Percentiles rank a stretch among this genome's conserved stretches.
phyloP scores from a whole-genome alignment of 1,140 invertebrate genomes.

The Pissodes strobi region DNA sequence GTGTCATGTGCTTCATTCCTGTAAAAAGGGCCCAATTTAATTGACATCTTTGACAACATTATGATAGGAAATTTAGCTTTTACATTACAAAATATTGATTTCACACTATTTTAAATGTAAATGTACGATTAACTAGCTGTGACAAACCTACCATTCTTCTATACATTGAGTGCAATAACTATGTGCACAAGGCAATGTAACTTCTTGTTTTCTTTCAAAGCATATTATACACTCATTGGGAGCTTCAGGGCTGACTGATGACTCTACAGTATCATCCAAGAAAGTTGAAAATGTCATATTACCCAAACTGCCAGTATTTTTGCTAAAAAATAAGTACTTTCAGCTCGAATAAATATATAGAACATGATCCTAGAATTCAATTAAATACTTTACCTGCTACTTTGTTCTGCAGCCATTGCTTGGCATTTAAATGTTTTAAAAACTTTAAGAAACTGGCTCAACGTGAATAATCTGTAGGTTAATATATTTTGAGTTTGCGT shows the following conservation, averaged over 20 bases:
- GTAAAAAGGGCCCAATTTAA: conserved; percentile 42
- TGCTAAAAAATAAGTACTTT: too few relatives aligned
- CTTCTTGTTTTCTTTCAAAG: conserved; percentile 68
- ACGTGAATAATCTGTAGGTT: conserved; percentile 62
- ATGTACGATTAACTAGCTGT: too few relatives aligned
- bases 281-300: conserved; percentile 38
- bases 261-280: conserved; percentile 26
- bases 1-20: conserved; percentile 71
- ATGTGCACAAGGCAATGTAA: conserved; percentile 70
- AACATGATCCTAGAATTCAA: background rate
- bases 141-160: conserved; percentile 64
- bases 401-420: conserved; percentile 49
- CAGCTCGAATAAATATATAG: background rate
- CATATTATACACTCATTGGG: conserved; percentile 71
- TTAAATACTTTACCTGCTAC: conserved; percentile 35
- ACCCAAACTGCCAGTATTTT: too few relatives aligned
- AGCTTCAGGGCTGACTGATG: conserved; percentile 31
- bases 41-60: too few relatives aligned
- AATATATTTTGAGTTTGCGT: conserved; percentile 59
- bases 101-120: conserved; percentile 2
- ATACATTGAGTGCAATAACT: conserved; percentile 71
- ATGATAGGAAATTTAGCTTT: background rate
- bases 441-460: conserved; percentile 65
- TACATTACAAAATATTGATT: background rate
- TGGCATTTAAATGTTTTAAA: conserved; percentile 59